Percentiles rank a stretch among this genome's conserved stretches.
Evolutionary conservation across 2,797 vertebrate genomes (phyloP).

Genomic region (Falco rusticolus): DNA sequence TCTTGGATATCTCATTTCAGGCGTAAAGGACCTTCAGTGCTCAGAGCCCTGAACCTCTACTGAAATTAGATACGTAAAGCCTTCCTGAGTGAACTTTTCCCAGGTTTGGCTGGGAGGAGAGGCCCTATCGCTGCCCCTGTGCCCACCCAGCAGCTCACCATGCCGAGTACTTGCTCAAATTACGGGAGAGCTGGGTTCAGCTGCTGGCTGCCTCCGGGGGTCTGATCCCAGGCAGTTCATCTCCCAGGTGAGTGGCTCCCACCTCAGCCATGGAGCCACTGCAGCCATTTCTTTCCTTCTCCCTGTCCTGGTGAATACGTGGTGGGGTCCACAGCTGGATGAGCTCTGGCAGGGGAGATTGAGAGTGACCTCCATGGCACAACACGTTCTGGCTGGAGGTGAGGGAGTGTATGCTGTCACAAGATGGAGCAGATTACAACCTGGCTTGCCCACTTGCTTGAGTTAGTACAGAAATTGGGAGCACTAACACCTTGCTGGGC

Average conservation of each 20-base stretch:
- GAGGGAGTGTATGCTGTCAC: background rate
- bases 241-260: background rate
- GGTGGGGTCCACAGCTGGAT: background rate
- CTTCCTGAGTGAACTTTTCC: slow-evolving; percentile 14
- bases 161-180: background rate
- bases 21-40: background rate
- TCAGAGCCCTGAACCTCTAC: background rate
- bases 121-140: background rate
- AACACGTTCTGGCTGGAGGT: background rate
- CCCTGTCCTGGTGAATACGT: background rate
- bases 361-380: background rate
- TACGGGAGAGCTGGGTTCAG: background rate
- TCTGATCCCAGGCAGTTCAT: background rate
- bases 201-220: background rate
- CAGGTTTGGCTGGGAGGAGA: background rate
- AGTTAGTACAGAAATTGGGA: background rate
- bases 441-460: background rate
- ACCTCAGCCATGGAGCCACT: background rate
- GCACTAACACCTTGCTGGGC: background rate
- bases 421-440: background rate
- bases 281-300: background rate
- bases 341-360: background rate
- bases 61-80: background rate
- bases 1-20: background rate
- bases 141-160: background rate